Conservation (phyloP, 2,113 vertebrate genomes). For the Phodopus roborovskii region DNA sequence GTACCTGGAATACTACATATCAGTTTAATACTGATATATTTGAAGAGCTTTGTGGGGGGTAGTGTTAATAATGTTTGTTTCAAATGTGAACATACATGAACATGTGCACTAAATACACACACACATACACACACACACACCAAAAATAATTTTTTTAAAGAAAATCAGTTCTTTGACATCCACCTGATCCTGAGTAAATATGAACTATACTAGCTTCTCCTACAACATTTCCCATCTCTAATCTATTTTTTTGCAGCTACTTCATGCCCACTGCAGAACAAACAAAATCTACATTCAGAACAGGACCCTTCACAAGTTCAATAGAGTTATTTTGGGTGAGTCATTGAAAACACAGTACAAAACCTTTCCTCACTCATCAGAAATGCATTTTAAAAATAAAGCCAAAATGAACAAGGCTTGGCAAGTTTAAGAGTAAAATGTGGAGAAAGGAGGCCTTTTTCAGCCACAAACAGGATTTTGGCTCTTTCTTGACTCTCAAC, state of each 20-base stretch:
- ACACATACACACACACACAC: not conserved
- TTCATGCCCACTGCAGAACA: conserved; percentile 69
- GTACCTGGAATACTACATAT: not conserved
- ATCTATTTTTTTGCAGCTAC: conserved; percentile 69
- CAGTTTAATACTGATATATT: not conserved
- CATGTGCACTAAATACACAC: not conserved
- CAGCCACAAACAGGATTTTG: conserved; percentile 50
- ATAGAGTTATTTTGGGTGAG: conserved; percentile 82
- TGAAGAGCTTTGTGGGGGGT: conserved; percentile 13
- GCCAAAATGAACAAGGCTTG: conserved; percentile 78
- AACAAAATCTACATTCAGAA: conserved; percentile 80
- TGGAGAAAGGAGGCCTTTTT: not conserved
- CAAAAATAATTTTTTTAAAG: not conserved
- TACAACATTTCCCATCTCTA: conserved; percentile 71
- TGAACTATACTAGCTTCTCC: conserved; percentile 44
- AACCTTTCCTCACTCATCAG: conserved; percentile 80
- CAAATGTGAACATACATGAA: not conserved
- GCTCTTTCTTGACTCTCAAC: conserved; percentile 44
- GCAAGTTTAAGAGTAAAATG: conserved; percentile 72
- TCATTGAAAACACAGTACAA: conserved; percentile 82
- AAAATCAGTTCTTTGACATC: conserved; percentile 12
- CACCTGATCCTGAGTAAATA: conserved; percentile 55
- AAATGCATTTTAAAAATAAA: conserved; percentile 82
- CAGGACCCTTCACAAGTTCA: conserved; percentile 74
- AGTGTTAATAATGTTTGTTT: not conserved